Base-by-base conservation (phyloP, 2,888 invertebrate genomes). In the Chromoteleia sp. region DNA sequence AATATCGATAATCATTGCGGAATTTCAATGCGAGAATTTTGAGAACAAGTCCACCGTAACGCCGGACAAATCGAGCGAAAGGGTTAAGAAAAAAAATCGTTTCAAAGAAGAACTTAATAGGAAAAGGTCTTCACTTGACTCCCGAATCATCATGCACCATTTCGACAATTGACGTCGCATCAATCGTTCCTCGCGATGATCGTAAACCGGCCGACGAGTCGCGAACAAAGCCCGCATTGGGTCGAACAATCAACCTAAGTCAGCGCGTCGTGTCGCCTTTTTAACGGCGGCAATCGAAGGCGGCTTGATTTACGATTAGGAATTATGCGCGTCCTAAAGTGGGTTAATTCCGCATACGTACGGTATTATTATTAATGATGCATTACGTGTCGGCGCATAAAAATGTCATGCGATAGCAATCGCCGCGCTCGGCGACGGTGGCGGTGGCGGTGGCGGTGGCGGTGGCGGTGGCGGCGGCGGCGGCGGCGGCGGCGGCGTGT, bases 391-490 rank as follows among this genome's bases (percentile, higher is more conserved):
- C 36, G 67, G 56, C 61, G 82, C 76, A 79, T 75, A 73, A 79
- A 78, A 82, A 76, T 59, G 79, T 70, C 77, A 68, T 61, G 70
- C 78, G 76, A 81, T 81, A 70, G 70, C 56, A 65, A 83, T 83
- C 83, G 78, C 52, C 43, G 78, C 48, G 74, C 68, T 48, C 61
- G 48, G 19, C 33, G 54, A n/a, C 65, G 82, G 17, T 30, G 48
- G 52, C 54, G 61, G 61, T 61, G 82, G 17, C 39, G 48, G 52
- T 50, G 61, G 61, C 65, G 82, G 17, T 30, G 48, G 52, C 54
- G 61, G 61, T 61, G 82, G 17, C 39, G 48, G 52, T 50, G 61
- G 61, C 65, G 82, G 17, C 39, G 48, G 52, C 54, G 61, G 61
- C 65, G 82, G 17, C 39, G 48, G 52, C 54, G 61, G 17, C 39